A percentile compares a stretch with the other conserved stretches of the same genome.
These are phyloP conservation scores for Xyliphius kryptos DNA, from an alignment of 2,113 vertebrate genomes.

Conservation along the genomic window DNA sequence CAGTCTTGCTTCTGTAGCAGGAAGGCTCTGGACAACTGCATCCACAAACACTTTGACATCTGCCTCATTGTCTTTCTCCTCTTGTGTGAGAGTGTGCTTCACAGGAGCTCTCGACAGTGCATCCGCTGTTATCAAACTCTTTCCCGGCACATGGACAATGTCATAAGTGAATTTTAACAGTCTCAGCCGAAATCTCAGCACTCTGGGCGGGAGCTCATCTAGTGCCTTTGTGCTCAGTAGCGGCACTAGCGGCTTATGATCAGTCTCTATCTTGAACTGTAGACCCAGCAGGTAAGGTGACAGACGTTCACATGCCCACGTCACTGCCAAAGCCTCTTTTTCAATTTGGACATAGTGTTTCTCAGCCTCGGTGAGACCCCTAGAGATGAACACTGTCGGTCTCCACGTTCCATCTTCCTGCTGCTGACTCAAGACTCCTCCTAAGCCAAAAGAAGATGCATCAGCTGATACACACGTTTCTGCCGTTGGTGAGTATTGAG, in stretches of 20 bases:
- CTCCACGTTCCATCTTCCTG: no score
- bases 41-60: constrained; percentile 23
- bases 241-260: constrained; percentile 24
- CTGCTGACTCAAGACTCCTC: no score
- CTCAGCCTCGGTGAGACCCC: not conserved
- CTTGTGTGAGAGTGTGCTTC: not conserved
- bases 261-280: constrained; percentile 22
- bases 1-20: no score
- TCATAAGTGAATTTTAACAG: constrained; percentile 14
- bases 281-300: constrained; percentile 18
- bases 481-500: no score
- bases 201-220: constrained; percentile 16
- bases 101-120: constrained; percentile 22
- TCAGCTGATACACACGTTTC: no score
- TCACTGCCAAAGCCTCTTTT: not conserved
- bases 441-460: no score
- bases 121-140: constrained; percentile 6
- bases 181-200: constrained; percentile 4
- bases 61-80: not conserved
- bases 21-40: not conserved
- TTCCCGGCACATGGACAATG: constrained; percentile 15
- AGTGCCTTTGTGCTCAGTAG: constrained; percentile 24
- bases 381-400: not conserved
- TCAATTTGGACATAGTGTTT: not conserved
- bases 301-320: constrained; percentile 11